Evolutionary conservation across 92 coral and sea anemone species (phyloP).

Genomic region (Palythoa caribaeorum): DNA sequence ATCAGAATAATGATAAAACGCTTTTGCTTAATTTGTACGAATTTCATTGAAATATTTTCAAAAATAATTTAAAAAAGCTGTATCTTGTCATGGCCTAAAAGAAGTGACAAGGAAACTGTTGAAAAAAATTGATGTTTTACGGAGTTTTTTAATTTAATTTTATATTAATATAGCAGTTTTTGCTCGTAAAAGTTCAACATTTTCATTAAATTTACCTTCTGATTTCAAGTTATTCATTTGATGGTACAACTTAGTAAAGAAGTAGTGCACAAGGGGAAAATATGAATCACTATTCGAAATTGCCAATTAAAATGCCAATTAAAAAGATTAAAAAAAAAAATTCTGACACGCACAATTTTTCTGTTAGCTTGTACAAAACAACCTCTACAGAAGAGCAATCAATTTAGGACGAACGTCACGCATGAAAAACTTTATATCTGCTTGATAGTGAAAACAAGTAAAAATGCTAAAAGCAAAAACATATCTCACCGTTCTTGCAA

Average conservation of each 20-base stretch:
- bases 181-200: not conserved
- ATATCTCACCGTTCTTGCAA: conserved; percentile 73
- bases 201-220: too few relatives aligned
- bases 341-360: not conserved
- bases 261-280: not conserved
- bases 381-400: conserved; percentile 19
- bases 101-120: too few relatives aligned
- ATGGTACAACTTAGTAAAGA: not conserved
- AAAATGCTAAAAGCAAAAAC: not conserved
- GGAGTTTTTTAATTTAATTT: too few relatives aligned
- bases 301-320: not conserved
- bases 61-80: too few relatives aligned
- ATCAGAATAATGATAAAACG: too few relatives aligned
- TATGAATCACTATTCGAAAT: not conserved
- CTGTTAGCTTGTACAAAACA: conserved; percentile 25
- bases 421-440: conserved; percentile 1
- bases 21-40: too few relatives aligned
- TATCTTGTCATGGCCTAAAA: too few relatives aligned
- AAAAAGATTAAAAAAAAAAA: not conserved
- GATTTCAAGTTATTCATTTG: not conserved
- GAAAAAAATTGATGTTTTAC: too few relatives aligned
- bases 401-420: conserved; percentile 24
- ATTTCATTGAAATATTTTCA: too few relatives aligned
- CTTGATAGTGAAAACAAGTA: not conserved
- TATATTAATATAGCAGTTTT: too few relatives aligned